Evolutionary conservation across 2,888 invertebrate genomes (phyloP).

Genomic region (Pterobdella sp.): DNA sequence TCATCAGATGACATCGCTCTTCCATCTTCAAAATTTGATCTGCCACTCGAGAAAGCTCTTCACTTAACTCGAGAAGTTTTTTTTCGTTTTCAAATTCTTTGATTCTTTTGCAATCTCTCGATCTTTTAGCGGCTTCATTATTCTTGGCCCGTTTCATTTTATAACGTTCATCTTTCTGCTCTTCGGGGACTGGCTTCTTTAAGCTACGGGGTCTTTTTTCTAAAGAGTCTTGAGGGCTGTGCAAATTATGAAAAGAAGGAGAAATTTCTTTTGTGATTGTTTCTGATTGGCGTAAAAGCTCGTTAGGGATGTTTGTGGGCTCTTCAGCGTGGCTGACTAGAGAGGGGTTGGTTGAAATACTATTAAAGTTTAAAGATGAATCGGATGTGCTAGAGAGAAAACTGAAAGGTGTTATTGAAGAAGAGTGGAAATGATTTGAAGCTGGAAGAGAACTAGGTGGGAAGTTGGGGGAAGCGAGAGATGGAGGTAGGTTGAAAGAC

Average conservation of each 20-base stretch:
- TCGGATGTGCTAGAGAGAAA: background rate
- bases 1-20: conserved; percentile 11
- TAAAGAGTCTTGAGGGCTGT: background rate
- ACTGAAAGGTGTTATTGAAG: background rate
- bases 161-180: conserved; percentile 22
- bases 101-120: conserved; percentile 10
- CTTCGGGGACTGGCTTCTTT: conserved; percentile 23
- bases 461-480: background rate
- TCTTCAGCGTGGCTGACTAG: background rate
- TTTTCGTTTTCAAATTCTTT: conserved; percentile 26
- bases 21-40: conserved; percentile 9
- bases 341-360: background rate
- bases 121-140: conserved; percentile 26
- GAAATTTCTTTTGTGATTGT: background rate
- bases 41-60: conserved; percentile 3
- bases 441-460: background rate
- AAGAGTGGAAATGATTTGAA: background rate
- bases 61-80: conserved; percentile 5
- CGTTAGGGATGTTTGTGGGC: background rate
- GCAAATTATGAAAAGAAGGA: background rate
- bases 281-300: background rate
- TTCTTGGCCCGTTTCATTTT: conserved; percentile 24
- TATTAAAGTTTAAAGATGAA: background rate
- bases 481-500: background rate
- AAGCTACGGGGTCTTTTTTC: conserved; percentile 18